These are phyloP conservation scores for Pseudomugil gertrudae DNA, from an alignment of 2,797 vertebrate genomes.

Conservation along the genomic window DNA sequence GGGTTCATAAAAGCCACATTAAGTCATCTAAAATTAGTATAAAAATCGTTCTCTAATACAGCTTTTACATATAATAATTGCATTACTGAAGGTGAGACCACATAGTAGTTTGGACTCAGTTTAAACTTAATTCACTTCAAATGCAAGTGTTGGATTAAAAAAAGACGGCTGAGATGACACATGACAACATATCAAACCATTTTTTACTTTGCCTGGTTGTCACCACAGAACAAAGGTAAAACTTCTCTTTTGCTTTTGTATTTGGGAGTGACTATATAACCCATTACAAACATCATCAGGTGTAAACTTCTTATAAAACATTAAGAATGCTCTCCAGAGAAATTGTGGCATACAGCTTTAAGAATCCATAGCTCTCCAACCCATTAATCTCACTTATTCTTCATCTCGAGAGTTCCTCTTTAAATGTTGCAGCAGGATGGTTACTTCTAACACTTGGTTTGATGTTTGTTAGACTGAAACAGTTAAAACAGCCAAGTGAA, in stretches of 20 bases:
- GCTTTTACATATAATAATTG: constrained; percentile 1
- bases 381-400: background rate
- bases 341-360: background rate
- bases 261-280: background rate
- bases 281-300: background rate
- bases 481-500: constrained; percentile 28
- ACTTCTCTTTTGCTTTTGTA: background rate
- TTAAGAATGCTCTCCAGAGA: background rate
- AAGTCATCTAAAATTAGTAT: background rate
- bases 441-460: constrained; percentile 13
- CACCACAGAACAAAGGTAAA: constrained; percentile 18
- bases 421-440: constrained; percentile 17
- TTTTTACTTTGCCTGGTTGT: constrained; percentile 10
- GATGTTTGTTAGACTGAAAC: constrained; percentile 2
- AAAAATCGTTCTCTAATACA: constrained; percentile 13
- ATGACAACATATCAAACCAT: constrained; percentile 19
- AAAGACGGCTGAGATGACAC: constrained; percentile 10
- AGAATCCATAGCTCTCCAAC: background rate
- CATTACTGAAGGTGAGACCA: constrained; percentile 28
- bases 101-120: constrained; percentile 19
- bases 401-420: background rate
- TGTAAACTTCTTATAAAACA: background rate
- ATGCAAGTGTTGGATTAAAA: constrained; percentile 21
- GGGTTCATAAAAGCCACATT: background rate
- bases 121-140: constrained; percentile 33